phyloP scores from a whole-genome alignment of 2,113 vertebrate genomes.

The Mustelus asterias region DNA sequence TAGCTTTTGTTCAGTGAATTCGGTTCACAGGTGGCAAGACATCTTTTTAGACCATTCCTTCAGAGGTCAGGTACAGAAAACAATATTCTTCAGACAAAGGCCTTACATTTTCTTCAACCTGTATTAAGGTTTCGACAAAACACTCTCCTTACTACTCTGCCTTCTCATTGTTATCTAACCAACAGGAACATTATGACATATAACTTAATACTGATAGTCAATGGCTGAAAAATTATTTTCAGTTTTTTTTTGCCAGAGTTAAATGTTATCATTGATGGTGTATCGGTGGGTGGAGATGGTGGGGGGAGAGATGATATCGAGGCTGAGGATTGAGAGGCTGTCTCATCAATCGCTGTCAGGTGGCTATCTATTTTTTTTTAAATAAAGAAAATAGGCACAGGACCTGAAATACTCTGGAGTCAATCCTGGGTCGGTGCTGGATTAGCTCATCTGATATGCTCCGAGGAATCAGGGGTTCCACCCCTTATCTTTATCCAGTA shows the following conservation, averaged over 20 bases:
- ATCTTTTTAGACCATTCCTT: neutral
- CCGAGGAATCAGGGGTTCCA: neutral
- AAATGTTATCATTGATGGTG: neutral
- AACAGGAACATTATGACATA: neutral
- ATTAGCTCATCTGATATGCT: neutral
- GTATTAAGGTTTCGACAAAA: neutral
- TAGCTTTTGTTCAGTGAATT: constrained; percentile 15
- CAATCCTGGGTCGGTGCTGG: neutral
- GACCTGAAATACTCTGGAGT: neutral
- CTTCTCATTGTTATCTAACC: neutral
- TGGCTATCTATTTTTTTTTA: neutral
- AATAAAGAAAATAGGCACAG: neutral
- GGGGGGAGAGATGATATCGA: constrained; percentile 39
- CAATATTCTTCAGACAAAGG: constrained; percentile 21
- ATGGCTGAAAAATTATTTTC: neutral
- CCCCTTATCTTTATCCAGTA: neutral
- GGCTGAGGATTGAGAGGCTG: constrained; percentile 38
- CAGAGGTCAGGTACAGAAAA: neutral
- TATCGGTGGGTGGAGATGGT: neutral
- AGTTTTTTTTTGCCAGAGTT: neutral
- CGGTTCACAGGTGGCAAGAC: neutral
- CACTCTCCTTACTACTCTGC: neutral
- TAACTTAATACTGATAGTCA: neutral
- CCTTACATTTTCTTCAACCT: neutral
- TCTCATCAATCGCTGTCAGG: constrained; percentile 27